Evolutionary conservation across 2,888 invertebrate genomes (phyloP).

Genomic region (Conus canariensis): DNA sequence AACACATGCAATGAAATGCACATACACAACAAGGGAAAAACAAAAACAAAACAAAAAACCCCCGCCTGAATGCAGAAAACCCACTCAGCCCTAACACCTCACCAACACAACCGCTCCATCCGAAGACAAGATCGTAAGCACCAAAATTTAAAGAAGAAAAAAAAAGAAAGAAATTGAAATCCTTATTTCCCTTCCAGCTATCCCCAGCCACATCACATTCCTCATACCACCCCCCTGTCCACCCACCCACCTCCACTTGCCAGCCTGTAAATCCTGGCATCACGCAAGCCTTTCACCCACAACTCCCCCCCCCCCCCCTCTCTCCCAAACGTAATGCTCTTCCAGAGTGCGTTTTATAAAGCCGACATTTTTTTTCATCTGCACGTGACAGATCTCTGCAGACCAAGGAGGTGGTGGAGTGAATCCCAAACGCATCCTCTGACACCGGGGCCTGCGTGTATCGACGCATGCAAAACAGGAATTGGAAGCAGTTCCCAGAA

Average conservation of each 20-base stretch:
- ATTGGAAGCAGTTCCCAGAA: background rate
- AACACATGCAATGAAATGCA: background rate
- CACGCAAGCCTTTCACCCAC: background rate
- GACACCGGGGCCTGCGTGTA: background rate
- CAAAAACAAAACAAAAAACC: background rate
- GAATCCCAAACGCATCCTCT: background rate
- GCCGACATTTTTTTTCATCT: background rate
- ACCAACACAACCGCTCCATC: too few relatives aligned
- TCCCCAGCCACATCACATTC: background rate
- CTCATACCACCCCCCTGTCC: background rate
- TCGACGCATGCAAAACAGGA: background rate
- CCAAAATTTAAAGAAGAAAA: too few relatives aligned
- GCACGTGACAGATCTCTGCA: background rate
- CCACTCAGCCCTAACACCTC: too few relatives aligned
- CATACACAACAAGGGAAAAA: background rate
- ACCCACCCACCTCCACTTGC: background rate
- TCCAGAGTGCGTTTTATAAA: background rate
- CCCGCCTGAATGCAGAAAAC: background rate
- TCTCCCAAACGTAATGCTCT: background rate
- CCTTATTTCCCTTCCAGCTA: background rate
- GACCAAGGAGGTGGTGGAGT: background rate
- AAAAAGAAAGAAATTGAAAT: background rate
- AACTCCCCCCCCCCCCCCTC: background rate
- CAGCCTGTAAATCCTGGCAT: background rate
- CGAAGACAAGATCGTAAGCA: too few relatives aligned